Conservation (phyloP, 1,140 invertebrate species). For the Lasioglossum baleicum region DNA sequence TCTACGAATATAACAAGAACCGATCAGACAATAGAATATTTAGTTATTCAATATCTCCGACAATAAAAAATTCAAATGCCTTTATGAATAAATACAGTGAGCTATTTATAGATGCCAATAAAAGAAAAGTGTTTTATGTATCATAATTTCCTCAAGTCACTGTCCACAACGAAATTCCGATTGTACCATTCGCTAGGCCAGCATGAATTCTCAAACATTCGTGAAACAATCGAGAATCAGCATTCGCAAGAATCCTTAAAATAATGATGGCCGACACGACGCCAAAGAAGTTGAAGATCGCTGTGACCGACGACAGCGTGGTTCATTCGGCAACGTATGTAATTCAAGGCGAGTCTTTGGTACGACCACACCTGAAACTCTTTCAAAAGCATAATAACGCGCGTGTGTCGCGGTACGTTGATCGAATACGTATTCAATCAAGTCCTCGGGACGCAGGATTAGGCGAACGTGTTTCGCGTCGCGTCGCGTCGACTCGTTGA, state of each 20-base stretch:
- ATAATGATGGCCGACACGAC: no score
- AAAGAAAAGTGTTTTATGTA: no score
- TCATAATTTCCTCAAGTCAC: no score
- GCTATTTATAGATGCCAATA: no score
- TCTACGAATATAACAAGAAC: no score
- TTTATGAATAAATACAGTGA: no score
- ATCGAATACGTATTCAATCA: background rate
- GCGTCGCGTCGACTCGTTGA: background rate
- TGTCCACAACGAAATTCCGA: background rate
- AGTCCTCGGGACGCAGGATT: constrained; percentile 4
- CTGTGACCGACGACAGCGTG: background rate
- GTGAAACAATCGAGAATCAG: background rate
- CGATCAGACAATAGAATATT: no score
- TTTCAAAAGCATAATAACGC: background rate
- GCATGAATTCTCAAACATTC: background rate
- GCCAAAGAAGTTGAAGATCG: background rate
- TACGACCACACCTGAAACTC: background rate
- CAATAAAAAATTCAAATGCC: no score
- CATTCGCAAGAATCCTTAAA: background rate
- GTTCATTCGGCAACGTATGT: background rate
- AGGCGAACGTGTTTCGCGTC: background rate
- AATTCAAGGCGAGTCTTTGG: constrained; percentile 4
- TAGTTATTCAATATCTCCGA: no score
- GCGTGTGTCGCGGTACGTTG: background rate
- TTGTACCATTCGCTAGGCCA: background rate